Evolutionary conservation across 2,888 invertebrate genomes (phyloP).

Genomic region (Heteromyza rotundicornis): DNA sequence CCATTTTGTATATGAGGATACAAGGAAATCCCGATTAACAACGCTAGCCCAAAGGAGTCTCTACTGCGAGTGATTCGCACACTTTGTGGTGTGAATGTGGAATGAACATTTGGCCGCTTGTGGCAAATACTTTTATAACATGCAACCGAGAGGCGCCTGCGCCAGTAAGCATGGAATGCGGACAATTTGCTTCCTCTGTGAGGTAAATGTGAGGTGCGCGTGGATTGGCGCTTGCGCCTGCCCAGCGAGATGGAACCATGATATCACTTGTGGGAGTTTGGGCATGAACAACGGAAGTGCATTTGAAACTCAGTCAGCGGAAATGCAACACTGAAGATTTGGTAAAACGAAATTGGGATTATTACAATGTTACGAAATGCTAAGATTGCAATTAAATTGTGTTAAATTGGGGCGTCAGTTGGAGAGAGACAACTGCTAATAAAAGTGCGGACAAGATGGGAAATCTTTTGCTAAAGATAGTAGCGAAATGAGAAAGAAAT

Average conservation of each 20-base stretch:
- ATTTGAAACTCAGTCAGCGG: background rate
- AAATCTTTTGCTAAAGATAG: too few relatives aligned
- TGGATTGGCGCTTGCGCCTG: background rate
- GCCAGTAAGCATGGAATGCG: background rate
- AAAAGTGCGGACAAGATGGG: too few relatives aligned
- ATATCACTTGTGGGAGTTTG: constrained; percentile 3
- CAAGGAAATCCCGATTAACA: background rate
- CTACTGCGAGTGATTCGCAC: background rate
- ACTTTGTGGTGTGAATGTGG: constrained; percentile 23
- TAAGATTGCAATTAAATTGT: background rate
- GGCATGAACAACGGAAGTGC: constrained; percentile 1
- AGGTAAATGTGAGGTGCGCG: background rate
- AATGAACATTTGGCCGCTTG: constrained; percentile 42
- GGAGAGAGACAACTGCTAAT: too few relatives aligned
- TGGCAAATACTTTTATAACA: constrained; percentile 46
- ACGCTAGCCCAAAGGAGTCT: background rate
- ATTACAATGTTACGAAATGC: too few relatives aligned
- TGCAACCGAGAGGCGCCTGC: constrained; percentile 19
- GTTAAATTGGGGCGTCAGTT: too few relatives aligned
- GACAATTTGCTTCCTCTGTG: background rate
- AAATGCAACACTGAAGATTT: background rate
- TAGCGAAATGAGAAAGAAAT: too few relatives aligned
- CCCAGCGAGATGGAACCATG: background rate
- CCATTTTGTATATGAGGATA: constrained; percentile 33
- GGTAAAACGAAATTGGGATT: background rate